Evolutionary conservation across 2,888 invertebrate species (phyloP).

Genomic region (Poecilus cupreus): DNA sequence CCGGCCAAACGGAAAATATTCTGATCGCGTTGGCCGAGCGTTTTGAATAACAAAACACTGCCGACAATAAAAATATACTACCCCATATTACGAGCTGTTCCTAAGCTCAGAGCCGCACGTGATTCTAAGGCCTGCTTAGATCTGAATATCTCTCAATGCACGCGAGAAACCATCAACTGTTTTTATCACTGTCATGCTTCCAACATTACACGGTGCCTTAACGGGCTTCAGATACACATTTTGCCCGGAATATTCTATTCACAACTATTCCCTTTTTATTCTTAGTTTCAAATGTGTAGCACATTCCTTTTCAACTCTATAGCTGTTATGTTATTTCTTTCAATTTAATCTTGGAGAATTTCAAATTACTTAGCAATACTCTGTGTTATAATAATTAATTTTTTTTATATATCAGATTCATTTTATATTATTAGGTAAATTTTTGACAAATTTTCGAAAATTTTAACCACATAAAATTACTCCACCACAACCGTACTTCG

Average conservation of each 20-base stretch:
- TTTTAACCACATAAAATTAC: too few relatives aligned
- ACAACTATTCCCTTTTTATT: neutral
- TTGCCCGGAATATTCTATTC: neutral
- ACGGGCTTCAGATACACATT: neutral
- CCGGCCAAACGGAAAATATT: slow-evolving; percentile 63
- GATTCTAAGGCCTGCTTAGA: slow-evolving; percentile 26
- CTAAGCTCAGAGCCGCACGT: slow-evolving; percentile 22
- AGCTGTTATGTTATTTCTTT: too few relatives aligned
- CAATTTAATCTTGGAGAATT: too few relatives aligned
- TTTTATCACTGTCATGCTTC: slow-evolving; percentile 57
- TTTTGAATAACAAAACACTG: slow-evolving; percentile 68
- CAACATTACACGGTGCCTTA: slow-evolving; percentile 3
- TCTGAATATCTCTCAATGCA: slow-evolving; percentile 45
- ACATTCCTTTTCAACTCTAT: too few relatives aligned
- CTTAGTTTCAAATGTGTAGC: neutral
- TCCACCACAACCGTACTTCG: too few relatives aligned
- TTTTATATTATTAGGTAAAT: too few relatives aligned
- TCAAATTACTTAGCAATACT: too few relatives aligned
- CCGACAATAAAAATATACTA: slow-evolving; percentile 67
- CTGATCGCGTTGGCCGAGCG: slow-evolving; percentile 64
- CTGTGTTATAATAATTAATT: too few relatives aligned
- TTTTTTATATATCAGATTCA: too few relatives aligned
- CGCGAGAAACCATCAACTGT: slow-evolving; percentile 47
- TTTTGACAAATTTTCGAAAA: too few relatives aligned
- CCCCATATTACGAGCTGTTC: slow-evolving; percentile 56